phyloP scores from a whole-genome alignment of 2,797 vertebrate genomes.

The Paratrypauchen microcephalus region DNA sequence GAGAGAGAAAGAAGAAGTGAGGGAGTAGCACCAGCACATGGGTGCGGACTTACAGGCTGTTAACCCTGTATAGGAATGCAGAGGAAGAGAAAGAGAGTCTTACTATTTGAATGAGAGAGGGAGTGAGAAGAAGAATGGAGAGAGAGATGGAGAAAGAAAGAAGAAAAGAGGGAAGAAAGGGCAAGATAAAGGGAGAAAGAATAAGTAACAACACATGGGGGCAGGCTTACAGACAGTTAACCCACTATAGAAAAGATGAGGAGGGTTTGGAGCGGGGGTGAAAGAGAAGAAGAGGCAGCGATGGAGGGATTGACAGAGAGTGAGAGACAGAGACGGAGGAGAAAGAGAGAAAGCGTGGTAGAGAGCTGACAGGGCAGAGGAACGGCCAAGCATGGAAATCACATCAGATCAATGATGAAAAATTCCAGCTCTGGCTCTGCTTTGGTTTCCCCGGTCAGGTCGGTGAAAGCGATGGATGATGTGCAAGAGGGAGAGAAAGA shows the following conservation, averaged over 20 bases:
- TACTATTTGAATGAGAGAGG: too few relatives aligned
- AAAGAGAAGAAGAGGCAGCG: background rate
- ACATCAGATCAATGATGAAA: constrained; percentile 73
- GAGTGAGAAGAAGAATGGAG: too few relatives aligned
- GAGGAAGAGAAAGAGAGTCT: too few relatives aligned
- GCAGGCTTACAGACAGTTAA: too few relatives aligned
- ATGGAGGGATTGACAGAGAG: background rate
- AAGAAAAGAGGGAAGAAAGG: too few relatives aligned
- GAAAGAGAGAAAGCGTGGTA: constrained; percentile 42
- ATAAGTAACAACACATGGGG: too few relatives aligned
- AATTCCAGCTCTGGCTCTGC: constrained; percentile 52
- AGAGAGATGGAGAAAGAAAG: too few relatives aligned
- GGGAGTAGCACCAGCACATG: too few relatives aligned
- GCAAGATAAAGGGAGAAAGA: too few relatives aligned
- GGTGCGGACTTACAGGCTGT: background rate
- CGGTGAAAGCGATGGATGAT: constrained; percentile 36
- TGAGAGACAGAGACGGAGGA: constrained; percentile 30
- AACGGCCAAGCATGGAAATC: constrained; percentile 66
- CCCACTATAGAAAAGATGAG: background rate
- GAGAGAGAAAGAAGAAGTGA: background rate
- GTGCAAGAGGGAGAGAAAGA: background rate
- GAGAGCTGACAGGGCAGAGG: constrained; percentile 62
- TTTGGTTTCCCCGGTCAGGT: constrained; percentile 38
- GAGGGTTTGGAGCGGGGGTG: background rate
- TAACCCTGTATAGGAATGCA: background rate